These are phyloP conservation scores for Urosaurus nigricauda DNA, from an alignment of 2,797 vertebrate species.

Conservation along the genomic window DNA sequence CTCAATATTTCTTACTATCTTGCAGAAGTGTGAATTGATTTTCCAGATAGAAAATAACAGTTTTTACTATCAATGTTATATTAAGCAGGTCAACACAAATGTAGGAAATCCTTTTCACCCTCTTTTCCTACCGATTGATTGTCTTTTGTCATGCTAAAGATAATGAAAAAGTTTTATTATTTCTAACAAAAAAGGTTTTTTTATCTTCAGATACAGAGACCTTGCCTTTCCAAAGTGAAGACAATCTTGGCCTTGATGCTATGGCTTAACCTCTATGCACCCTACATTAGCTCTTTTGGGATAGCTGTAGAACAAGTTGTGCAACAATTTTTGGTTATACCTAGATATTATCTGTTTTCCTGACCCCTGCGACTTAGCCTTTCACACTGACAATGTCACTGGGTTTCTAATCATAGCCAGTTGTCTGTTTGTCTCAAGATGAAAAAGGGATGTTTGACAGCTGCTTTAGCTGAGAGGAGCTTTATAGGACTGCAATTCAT, in stretches of 20 bases:
- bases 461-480: background rate
- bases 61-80: conserved; percentile 20
- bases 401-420: too few species aligned
- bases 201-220: background rate
- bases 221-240: background rate
- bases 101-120: background rate
- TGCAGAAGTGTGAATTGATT: conserved; percentile 18
- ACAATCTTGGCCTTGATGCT: background rate
- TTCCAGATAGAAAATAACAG: conserved; percentile 27
- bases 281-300: background rate
- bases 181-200: background rate
- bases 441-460: background rate
- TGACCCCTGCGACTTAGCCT: background rate
- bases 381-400: background rate
- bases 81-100: conserved; percentile 30
- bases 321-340: background rate
- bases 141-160: background rate
- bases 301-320: background rate
- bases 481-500: background rate
- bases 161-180: background rate
- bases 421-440: background rate
- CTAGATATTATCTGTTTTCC: background rate
- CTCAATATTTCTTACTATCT: conserved; percentile 32
- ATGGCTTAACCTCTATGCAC: background rate
- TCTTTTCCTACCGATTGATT: background rate